These are phyloP conservation scores for Drosophila siamana DNA, from an alignment of 2,888 invertebrate genomes.

Conservation along the genomic window DNA sequence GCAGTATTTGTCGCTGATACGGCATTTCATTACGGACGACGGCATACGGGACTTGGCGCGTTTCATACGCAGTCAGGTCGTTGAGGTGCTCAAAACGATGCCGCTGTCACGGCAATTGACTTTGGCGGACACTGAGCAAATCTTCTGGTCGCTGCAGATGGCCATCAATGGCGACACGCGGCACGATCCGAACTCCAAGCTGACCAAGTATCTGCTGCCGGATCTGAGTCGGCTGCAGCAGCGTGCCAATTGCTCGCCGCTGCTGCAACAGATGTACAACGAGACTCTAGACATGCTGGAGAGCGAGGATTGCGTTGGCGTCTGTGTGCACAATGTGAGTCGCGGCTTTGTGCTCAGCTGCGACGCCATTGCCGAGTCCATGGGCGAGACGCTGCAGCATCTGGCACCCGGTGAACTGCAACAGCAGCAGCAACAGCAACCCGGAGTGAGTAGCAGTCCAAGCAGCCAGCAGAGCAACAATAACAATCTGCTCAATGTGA, in stretches of 20 bases:
- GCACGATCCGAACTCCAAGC: conserved; percentile 90
- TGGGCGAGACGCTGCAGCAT: conserved; percentile 86
- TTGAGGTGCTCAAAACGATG: conserved; percentile 87
- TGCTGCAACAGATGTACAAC: conserved; percentile 88
- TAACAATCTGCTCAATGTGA: conserved; percentile 88
- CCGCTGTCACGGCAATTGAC: conserved; percentile 88
- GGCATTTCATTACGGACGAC: conserved; percentile 92
- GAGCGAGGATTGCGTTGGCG: conserved; percentile 92
- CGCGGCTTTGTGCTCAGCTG: conserved; percentile 92
- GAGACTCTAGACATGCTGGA: conserved; percentile 95
- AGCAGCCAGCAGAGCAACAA: conserved; percentile 66
- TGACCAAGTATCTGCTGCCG: conserved; percentile 89
- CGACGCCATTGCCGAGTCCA: conserved; percentile 93
- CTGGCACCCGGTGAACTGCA: conserved; percentile 63
- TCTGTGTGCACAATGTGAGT: conserved; percentile 91
- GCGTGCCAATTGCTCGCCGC: conserved; percentile 83
- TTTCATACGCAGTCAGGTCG: conserved; percentile 90
- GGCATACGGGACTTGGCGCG: conserved; percentile 90
- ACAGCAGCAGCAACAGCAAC: conserved; percentile 50
- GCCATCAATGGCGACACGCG: conserved; percentile 88
- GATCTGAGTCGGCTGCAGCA: conserved; percentile 49
- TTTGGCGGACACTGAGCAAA: conserved; percentile 92
- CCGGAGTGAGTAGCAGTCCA: conserved; percentile 18
- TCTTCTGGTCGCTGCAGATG: conserved; percentile 93
- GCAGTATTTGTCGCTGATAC: conserved; percentile 92